These are phyloP conservation scores for Mus minutoides DNA, from an alignment of 2,797 vertebrate species.

Conservation along the genomic window DNA sequence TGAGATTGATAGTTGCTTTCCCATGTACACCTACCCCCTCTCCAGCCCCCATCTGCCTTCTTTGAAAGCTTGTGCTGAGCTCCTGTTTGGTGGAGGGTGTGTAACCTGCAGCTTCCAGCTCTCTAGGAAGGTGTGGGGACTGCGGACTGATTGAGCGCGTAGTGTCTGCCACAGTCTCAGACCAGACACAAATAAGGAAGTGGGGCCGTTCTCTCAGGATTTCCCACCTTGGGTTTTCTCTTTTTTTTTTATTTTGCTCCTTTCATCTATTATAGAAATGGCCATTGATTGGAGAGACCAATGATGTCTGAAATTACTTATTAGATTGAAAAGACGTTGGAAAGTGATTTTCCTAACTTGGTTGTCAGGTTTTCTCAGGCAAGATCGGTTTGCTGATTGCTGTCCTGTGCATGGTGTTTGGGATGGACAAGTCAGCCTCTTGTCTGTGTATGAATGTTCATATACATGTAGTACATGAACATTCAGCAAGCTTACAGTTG, in stretches of 20 bases:
- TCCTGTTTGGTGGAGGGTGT: background rate
- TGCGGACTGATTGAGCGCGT: background rate
- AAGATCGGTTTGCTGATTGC: constrained; percentile 15
- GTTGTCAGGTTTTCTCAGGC: constrained; percentile 58
- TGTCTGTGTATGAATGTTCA: background rate
- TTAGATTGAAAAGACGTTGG: constrained; percentile 64
- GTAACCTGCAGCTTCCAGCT: background rate
- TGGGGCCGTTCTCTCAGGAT: background rate
- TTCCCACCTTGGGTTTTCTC: background rate
- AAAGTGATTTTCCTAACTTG: constrained; percentile 67
- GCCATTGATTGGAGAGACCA: constrained; percentile 71
- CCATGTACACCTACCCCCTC: fast-evolving
- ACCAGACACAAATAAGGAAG: background rate
- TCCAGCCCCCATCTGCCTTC: background rate
- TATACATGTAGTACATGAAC: background rate
- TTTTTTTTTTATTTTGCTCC: background rate
- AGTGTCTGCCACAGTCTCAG: background rate
- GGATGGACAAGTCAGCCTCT: background rate
- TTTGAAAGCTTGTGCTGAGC: background rate
- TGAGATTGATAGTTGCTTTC: background rate
- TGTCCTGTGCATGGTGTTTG: background rate
- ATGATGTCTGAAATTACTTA: constrained; percentile 77
- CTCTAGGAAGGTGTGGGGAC: fast-evolving
- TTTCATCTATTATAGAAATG: constrained; percentile 67
- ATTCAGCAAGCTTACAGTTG: background rate